A percentile compares a stretch with the other conserved stretches of the same genome.
Evolutionary conservation across 2,888 invertebrate species (phyloP).

Genomic region (Orthonychiurus folsomi): DNA sequence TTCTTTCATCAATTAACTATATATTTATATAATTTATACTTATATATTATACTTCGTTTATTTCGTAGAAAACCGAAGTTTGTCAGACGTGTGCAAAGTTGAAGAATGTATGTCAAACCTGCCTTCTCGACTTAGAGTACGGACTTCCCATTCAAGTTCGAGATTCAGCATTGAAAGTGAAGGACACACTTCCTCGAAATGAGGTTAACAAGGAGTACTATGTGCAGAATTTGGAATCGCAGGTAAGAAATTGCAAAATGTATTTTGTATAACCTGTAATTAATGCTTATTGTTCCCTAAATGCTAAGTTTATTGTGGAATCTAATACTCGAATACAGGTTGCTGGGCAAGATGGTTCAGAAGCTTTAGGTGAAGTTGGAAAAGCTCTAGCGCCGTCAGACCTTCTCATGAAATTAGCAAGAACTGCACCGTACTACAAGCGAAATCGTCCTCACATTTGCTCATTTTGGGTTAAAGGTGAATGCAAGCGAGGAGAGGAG

Average conservation of each 20-base stretch:
- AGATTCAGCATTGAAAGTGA: constrained; percentile 80
- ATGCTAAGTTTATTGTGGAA: not conserved
- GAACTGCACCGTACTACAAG: constrained; percentile 91
- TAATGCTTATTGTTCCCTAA: not conserved
- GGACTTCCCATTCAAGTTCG: constrained; percentile 79
- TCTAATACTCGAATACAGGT: constrained; percentile 5
- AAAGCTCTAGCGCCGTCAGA: constrained; percentile 67
- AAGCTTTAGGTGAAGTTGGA: constrained; percentile 43
- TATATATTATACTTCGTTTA: too few relatives aligned
- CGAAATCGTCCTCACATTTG: constrained; percentile 91
- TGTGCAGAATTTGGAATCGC: constrained; percentile 79
- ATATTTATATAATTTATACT: too few relatives aligned
- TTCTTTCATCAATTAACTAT: too few relatives aligned
- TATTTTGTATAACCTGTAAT: not conserved
- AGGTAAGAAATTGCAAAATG: constrained; percentile 49
- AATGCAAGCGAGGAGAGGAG: constrained; percentile 90
- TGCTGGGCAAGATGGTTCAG: constrained; percentile 20
- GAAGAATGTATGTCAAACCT: constrained; percentile 95
- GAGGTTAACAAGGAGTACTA: constrained; percentile 93
- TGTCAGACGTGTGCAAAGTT: constrained; percentile 91
- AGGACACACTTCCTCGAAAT: constrained; percentile 82
- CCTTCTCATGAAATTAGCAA: constrained; percentile 72
- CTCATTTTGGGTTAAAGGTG: constrained; percentile 97
- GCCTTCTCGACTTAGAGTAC: constrained; percentile 85
- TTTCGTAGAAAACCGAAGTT: constrained; percentile 90